A percentile compares a stretch with the other conserved stretches of the same genome.
Conservation (phyloP, 1,140 invertebrate genomes). For the Aleiodes sp. region DNA sequence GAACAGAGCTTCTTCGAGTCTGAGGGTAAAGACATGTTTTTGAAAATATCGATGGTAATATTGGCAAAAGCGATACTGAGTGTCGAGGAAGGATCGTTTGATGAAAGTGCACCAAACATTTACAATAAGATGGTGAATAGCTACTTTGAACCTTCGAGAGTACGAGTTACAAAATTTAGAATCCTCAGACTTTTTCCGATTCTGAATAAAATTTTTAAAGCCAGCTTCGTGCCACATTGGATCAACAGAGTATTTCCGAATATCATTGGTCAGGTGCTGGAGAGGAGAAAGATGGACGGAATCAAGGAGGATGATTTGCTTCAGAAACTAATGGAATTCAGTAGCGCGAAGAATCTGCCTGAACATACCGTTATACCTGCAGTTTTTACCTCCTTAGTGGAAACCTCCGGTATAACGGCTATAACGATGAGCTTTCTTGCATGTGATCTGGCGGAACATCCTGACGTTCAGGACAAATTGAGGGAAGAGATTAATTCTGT, state of each 20-base stretch:
- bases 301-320: conserved; percentile 43
- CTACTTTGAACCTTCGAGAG: background rate
- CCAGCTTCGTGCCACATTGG: conserved; percentile 18
- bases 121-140: background rate
- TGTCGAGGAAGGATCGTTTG: background rate
- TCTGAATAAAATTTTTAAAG: background rate
- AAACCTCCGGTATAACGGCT: conserved; percentile 77
- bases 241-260: conserved; percentile 37
- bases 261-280: conserved; percentile 24
- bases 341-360: conserved; percentile 29
- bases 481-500: conserved; percentile 70
- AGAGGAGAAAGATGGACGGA: conserved; percentile 7
- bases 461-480: conserved; percentile 71
- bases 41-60: conserved; percentile 64
- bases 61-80: conserved; percentile 53
- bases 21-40: conserved; percentile 53
- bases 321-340: conserved; percentile 38
- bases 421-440: conserved; percentile 69
- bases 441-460: conserved; percentile 72
- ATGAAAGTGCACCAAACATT: conserved; percentile 19
- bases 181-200: conserved; percentile 21
- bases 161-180: background rate
- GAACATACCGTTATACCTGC: conserved; percentile 66
- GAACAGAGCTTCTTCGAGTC: conserved; percentile 25
- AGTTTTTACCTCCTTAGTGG: conserved; percentile 72